Evolutionary conservation across 2,888 invertebrate species (phyloP).

Genomic region (Cheilosia vernalis): DNA sequence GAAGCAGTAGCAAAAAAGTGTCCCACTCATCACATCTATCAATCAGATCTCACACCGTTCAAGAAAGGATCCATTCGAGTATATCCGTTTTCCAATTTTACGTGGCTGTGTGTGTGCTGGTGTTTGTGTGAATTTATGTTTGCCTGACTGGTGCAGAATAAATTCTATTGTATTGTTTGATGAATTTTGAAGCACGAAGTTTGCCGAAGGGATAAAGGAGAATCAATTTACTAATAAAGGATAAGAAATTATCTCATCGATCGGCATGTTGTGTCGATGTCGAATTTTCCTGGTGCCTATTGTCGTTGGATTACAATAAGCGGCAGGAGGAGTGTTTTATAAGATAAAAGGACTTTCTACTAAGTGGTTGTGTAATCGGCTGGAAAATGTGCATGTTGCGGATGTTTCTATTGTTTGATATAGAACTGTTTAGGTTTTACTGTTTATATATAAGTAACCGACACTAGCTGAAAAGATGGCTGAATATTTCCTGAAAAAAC

Average conservation of each 20-base stretch:
- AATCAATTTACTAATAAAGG: background rate
- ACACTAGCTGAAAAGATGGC: too few species aligned
- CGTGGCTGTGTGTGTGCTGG: background rate
- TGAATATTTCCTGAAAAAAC: too few species aligned
- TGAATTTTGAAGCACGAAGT: slow-evolving; percentile 24
- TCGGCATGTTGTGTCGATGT: slow-evolving; percentile 23
- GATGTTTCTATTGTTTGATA: too few species aligned
- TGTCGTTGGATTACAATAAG: slow-evolving; percentile 13
- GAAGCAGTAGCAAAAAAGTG: slow-evolving; percentile 60
- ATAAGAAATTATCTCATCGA: slow-evolving; percentile 22
- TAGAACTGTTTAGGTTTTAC: too few species aligned
- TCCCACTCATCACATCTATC: slow-evolving; percentile 71
- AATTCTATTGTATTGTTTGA: slow-evolving; percentile 54
- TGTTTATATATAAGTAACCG: too few species aligned
- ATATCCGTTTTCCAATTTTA: background rate
- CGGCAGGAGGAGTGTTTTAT: too few species aligned
- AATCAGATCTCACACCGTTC: slow-evolving; percentile 62
- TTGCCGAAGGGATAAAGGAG: background rate
- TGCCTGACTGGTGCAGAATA: slow-evolving; percentile 10
- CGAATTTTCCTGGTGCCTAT: slow-evolving; percentile 11
- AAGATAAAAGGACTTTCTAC: too few species aligned
- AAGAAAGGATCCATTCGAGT: slow-evolving; percentile 46
- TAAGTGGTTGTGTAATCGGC: too few species aligned
- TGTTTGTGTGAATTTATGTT: slow-evolving; percentile 12
- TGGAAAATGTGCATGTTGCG: too few species aligned